Conservation (phyloP, 2,113 vertebrate species). For the Gila orcuttii region DNA sequence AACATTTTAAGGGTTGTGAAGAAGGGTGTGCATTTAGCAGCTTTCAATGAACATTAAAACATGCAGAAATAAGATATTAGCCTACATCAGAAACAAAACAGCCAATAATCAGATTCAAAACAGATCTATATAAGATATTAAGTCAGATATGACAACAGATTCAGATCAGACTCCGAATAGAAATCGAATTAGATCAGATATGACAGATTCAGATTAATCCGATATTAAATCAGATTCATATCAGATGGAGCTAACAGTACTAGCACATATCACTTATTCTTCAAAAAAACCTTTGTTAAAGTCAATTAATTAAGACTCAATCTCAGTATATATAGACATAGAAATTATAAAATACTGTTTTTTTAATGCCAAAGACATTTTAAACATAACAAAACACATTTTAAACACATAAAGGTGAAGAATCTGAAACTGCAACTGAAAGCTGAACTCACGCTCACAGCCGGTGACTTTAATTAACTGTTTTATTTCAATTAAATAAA, state of each 20-base stretch:
- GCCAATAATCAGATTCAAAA: neutral
- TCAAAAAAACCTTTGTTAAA: neutral
- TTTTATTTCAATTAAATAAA: neutral
- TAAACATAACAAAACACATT: neutral
- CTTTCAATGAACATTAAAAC: neutral
- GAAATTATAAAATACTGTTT: neutral
- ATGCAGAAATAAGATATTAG: neutral
- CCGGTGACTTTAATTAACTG: slow-evolving; percentile 20
- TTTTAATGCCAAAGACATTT: neutral
- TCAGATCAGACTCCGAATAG: neutral
- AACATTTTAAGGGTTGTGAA: neutral
- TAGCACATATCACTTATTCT: slow-evolving; percentile 2
- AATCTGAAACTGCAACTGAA: neutral
- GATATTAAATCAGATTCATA: neutral
- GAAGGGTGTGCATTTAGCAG: neutral
- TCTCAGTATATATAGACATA: neutral
- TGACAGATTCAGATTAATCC: neutral
- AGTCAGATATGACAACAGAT: neutral
- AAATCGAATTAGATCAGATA: neutral
- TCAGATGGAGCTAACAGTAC: slow-evolving; percentile 4
- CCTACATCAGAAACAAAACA: neutral
- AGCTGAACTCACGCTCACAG: neutral
- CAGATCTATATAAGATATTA: neutral
- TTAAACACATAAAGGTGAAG: neutral
- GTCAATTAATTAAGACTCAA: neutral